Evolutionary conservation across 2,888 invertebrate species (phyloP).

Genomic region (Macropis europaea): DNA sequence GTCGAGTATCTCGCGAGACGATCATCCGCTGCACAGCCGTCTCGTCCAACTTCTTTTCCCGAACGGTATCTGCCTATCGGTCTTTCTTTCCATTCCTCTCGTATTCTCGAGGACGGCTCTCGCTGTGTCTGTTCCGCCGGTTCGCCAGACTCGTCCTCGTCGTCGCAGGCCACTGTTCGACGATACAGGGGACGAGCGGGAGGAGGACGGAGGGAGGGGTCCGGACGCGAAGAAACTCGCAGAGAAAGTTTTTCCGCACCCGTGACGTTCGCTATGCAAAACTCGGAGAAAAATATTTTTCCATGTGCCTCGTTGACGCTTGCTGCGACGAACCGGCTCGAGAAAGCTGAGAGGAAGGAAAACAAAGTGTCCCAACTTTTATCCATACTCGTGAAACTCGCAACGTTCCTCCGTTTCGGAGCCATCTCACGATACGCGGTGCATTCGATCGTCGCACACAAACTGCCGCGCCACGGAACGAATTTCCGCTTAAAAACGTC

Average conservation of each 20-base stretch:
- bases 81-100: neutral
- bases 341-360: constrained; percentile 14
- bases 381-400: constrained; percentile 13
- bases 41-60: neutral
- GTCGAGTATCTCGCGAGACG: neutral
- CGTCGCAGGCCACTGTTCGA: neutral
- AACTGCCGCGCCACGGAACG: constrained; percentile 26
- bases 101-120: neutral
- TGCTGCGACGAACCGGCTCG: constrained; percentile 19
- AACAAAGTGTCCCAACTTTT: constrained; percentile 41
- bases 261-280: constrained; percentile 43
- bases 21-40: neutral
- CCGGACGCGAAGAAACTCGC: constrained; percentile 27
- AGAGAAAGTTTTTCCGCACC: constrained; percentile 44
- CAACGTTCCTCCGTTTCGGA: neutral
- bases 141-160: neutral
- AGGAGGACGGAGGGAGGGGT: neutral
- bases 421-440: constrained; percentile 20
- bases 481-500: constrained; percentile 33
- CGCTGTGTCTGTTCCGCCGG: constrained; percentile 4
- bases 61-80: neutral
- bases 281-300: constrained; percentile 51
- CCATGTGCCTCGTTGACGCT: constrained; percentile 51
- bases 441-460: constrained; percentile 34
- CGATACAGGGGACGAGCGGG: neutral